Percentiles rank a stretch among this genome's conserved stretches.
phyloP scores from a whole-genome alignment of 2,888 invertebrate genomes.

The Anthophora plumipes region DNA sequence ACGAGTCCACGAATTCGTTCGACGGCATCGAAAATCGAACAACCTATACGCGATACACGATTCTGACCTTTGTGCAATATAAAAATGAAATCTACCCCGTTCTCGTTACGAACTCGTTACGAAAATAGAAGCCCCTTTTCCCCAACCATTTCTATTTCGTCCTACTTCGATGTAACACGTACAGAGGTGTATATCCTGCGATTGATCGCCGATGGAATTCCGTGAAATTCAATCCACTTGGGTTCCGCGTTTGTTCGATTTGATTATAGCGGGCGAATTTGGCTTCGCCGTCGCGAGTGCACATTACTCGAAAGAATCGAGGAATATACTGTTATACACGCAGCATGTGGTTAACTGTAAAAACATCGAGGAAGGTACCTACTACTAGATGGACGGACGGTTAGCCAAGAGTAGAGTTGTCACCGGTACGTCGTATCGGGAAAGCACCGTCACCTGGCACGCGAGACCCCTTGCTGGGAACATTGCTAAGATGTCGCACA shows the following conservation, averaged over 20 bases:
- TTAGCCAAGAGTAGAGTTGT: conserved; percentile 64
- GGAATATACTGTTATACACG: conserved; percentile 73
- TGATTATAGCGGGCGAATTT: not conserved
- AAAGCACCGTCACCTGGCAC: conserved; percentile 71
- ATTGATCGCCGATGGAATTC: no score
- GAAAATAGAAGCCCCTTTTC: no score
- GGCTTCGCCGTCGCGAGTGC: not conserved
- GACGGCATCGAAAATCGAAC: conserved; percentile 10
- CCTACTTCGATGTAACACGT: conserved; percentile 5
- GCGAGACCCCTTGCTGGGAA: conserved; percentile 57
- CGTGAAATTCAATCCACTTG: no score
- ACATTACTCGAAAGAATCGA: conserved; percentile 18
- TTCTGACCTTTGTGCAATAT: no score
- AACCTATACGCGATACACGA: no score
- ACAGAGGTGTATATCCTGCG: no score
- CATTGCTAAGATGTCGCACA: not conserved
- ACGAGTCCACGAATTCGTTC: not conserved
- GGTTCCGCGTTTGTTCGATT: no score
- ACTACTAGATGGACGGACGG: conserved; percentile 18
- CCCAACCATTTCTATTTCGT: not conserved
- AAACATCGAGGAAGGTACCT: conserved; percentile 65
- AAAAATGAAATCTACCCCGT: no score
- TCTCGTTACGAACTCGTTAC: no score
- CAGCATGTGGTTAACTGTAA: conserved; percentile 77
- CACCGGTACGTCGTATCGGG: conserved; percentile 43